Evolutionary conservation across 2,888 invertebrate species (phyloP).

Genomic region (Auanema freiburgensis): DNA sequence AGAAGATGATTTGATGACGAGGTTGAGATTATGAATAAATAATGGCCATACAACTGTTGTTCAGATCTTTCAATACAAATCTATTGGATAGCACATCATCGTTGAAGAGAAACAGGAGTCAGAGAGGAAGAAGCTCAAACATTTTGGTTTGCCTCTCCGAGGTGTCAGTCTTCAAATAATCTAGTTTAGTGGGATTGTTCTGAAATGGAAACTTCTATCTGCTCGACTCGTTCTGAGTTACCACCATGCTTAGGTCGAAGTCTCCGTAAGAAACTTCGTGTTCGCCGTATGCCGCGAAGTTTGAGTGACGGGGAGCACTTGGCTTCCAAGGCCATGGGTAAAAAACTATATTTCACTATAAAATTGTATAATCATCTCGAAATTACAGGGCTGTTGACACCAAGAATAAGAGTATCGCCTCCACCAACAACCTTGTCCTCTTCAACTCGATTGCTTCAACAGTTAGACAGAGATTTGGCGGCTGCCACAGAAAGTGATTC

Average conservation of each 20-base stretch:
- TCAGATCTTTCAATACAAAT: slow-evolving; percentile 37
- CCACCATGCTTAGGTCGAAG: slow-evolving; percentile 30
- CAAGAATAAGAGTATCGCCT: slow-evolving; percentile 36
- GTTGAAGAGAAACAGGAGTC: slow-evolving; percentile 28
- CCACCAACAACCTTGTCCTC: slow-evolving; percentile 36
- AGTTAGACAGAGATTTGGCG: slow-evolving; percentile 32
- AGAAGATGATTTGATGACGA: slow-evolving; percentile 31
- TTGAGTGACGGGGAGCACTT: slow-evolving; percentile 55
- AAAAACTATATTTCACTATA: background rate
- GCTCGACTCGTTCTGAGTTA: slow-evolving; percentile 48
- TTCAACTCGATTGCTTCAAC: slow-evolving; percentile 36
- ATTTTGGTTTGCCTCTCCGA: slow-evolving; percentile 8
- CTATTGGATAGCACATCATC: slow-evolving; percentile 27
- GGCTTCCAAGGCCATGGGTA: too few relatives aligned
- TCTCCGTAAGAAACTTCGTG: slow-evolving; percentile 30
- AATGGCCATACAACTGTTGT: background rate
- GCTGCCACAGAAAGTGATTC: slow-evolving; percentile 25
- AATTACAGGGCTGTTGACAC: slow-evolving; percentile 28
- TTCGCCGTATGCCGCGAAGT: slow-evolving; percentile 45
- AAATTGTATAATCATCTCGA: too few relatives aligned
- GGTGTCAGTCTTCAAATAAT: background rate
- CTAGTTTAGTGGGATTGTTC: slow-evolving; percentile 28
- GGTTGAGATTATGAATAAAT: slow-evolving; percentile 11
- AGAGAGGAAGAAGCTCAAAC: slow-evolving; percentile 24
- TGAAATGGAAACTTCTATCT: slow-evolving; percentile 50